Base-by-base conservation (phyloP, 2,113 vertebrate species). In the Ceratotherium simum region DNA sequence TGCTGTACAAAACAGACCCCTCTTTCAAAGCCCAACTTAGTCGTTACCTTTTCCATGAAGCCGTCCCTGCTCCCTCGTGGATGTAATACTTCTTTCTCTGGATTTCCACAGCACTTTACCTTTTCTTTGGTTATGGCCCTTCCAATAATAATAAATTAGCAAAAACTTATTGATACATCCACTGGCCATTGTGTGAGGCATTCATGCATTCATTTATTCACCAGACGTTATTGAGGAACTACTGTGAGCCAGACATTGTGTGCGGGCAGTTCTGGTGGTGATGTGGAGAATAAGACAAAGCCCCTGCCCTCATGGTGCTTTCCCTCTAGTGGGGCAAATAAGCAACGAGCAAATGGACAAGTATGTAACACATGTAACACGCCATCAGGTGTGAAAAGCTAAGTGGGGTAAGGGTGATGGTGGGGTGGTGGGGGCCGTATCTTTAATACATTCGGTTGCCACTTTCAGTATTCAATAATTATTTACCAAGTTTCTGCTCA, bases 401-500 rank as follows among this genome's bases (percentile, higher is more conserved):
- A 3, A 27, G 51, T 75, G 8, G 17, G 54, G 31, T 0, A 7
- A 12, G 85, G 8, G 3, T 7, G 60, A 42, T 29, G n/a, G 4
- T 3, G 46, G 31, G 21, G 6, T 5, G 25, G 70, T 56, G 25
- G 16, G 39, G 81, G 12, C 54, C 31, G 0, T 64, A 9, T 54
- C 46, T 78, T 48, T 20, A 0, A 12, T 42, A 33, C 29, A 8
- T 25, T 46, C 46, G 5, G 12, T n/a, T 21, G 33, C 33, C 6
- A 0, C 29, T 65, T 60, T 72, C n/a, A 13, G 60, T 1, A 6
- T 29, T 97, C 13, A 79, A 5, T 31, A 70, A 60, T 72, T 84
- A 80, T 88, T 96, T 85, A 78, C 76, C 78, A 58, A 16, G 42
- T 86, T 85, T 70, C 58, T 90, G 65, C 82, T 89, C 33, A 25